These are phyloP conservation scores for Glomeris marginata DNA, from an alignment of 2,888 invertebrate species.

Conservation along the genomic window DNA sequence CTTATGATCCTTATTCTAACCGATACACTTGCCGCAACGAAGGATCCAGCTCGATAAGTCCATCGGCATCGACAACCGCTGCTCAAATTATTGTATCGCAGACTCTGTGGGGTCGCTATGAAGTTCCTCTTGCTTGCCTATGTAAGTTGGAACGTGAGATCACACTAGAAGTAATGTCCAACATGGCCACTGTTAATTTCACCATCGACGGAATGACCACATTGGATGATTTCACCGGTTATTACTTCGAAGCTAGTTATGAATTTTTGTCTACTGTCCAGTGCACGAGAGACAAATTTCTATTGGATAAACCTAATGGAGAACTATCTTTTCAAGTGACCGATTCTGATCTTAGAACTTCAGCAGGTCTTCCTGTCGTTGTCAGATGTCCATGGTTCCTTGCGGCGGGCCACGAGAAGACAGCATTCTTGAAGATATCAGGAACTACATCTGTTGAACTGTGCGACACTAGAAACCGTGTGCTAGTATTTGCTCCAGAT, in stretches of 20 bases:
- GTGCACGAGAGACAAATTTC: slow-evolving; percentile 49
- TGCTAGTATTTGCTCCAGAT: slow-evolving; percentile 46
- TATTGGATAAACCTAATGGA: slow-evolving; percentile 51
- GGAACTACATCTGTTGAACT: slow-evolving; percentile 26
- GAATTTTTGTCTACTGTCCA: slow-evolving; percentile 57
- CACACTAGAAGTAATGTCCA: slow-evolving; percentile 50
- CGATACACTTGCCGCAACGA: slow-evolving; percentile 44
- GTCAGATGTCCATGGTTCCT: slow-evolving; percentile 21
- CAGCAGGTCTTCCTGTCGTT: slow-evolving; percentile 20
- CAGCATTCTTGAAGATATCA: slow-evolving; percentile 20
- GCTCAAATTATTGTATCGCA: slow-evolving; percentile 19
- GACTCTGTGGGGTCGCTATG: slow-evolving; percentile 37
- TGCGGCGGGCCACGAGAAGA: slow-evolving; percentile 19
- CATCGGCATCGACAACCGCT: slow-evolving; percentile 34
- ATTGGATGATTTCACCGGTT: slow-evolving; percentile 61
- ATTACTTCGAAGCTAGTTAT: slow-evolving; percentile 62
- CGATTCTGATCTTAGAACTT: slow-evolving; percentile 57
- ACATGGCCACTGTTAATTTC: slow-evolving; percentile 55
- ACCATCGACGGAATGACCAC: slow-evolving; percentile 63
- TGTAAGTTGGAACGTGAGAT: slow-evolving; percentile 40
- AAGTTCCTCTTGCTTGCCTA: slow-evolving; percentile 42
- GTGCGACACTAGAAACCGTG: slow-evolving; percentile 53
- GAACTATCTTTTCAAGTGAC: slow-evolving; percentile 52
- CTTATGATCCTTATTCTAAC: slow-evolving; percentile 52
- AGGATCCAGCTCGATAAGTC: slow-evolving; percentile 38